A percentile compares a stretch with the other conserved stretches of the same genome.
These are phyloP conservation scores for Eulemur mongoz DNA, from an alignment of 2,797 vertebrate species.

Conservation along the genomic window DNA sequence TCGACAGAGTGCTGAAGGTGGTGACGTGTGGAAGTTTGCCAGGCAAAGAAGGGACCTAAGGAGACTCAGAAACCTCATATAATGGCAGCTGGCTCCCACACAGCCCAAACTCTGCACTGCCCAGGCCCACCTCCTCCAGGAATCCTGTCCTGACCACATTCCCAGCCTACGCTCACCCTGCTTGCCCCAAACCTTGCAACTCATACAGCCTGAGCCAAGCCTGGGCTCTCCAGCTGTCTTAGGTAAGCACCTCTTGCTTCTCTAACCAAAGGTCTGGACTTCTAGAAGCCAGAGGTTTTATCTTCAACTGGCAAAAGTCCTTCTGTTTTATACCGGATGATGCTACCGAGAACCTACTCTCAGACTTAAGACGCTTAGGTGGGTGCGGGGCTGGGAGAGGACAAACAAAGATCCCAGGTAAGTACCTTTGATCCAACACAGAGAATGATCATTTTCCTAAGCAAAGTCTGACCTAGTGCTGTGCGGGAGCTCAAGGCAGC, in stretches of 20 bases:
- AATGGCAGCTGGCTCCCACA: neutral
- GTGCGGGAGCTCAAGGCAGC: neutral
- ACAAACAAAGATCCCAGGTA: neutral
- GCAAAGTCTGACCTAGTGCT: neutral
- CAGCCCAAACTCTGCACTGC: neutral
- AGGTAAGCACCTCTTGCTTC: neutral
- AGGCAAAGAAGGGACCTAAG: neutral
- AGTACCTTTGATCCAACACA: neutral
- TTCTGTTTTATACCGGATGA: neutral
- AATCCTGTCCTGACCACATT: neutral
- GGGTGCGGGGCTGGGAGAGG: neutral
- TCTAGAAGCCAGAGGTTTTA: neutral
- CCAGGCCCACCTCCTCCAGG: neutral
- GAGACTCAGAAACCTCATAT: neutral
- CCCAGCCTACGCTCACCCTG: neutral
- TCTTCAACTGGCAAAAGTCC: neutral
- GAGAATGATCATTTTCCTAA: neutral
- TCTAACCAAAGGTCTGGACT: neutral
- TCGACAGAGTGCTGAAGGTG: neutral
- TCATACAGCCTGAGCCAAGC: neutral
- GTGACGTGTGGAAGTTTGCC: neutral
- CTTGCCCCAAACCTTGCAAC: neutral
- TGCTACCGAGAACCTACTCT: neutral
- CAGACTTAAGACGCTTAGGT: neutral
- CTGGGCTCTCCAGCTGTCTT: neutral